These are phyloP conservation scores for Caenorhabditis afra DNA, from an alignment of 2,888 invertebrate species.

Conservation along the genomic window DNA sequence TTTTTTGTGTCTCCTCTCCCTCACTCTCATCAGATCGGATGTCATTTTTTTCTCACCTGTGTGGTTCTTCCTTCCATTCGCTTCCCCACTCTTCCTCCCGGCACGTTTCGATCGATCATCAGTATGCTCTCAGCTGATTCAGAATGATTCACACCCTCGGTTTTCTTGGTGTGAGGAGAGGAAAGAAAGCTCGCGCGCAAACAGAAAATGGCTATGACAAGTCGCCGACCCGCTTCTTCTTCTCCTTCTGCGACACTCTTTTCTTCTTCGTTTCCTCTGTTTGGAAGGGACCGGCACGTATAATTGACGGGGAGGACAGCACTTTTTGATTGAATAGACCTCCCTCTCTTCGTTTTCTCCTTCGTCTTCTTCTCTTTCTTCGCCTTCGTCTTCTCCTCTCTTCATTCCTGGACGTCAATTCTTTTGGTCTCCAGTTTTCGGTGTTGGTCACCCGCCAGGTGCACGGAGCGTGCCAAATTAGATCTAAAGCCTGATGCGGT, in stretches of 20 bases:
- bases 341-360: neutral
- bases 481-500: slow-evolving; percentile 13
- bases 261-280: neutral
- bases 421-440: too few species aligned
- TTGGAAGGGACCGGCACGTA: slow-evolving; percentile 20
- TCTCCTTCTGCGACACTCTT: neutral
- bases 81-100: neutral
- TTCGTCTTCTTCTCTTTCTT: neutral
- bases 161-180: too few species aligned
- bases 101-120: too few species aligned
- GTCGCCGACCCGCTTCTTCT: too few species aligned
- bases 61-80: slow-evolving; percentile 6
- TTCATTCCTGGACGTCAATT: neutral
- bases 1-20: slow-evolving; percentile 24
- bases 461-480: slow-evolving; percentile 52
- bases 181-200: slow-evolving; percentile 3
- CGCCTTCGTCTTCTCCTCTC: neutral
- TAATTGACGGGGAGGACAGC: neutral
- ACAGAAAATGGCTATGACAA: neutral
- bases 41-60: slow-evolving; percentile 7
- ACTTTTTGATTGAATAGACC: slow-evolving; percentile 15
- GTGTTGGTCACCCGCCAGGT: neutral
- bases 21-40: slow-evolving; percentile 38
- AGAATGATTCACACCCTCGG: neutral
- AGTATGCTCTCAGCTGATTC: neutral